Conservation (phyloP, 2,113 vertebrate genomes). For the Physeter macrocephalus region DNA sequence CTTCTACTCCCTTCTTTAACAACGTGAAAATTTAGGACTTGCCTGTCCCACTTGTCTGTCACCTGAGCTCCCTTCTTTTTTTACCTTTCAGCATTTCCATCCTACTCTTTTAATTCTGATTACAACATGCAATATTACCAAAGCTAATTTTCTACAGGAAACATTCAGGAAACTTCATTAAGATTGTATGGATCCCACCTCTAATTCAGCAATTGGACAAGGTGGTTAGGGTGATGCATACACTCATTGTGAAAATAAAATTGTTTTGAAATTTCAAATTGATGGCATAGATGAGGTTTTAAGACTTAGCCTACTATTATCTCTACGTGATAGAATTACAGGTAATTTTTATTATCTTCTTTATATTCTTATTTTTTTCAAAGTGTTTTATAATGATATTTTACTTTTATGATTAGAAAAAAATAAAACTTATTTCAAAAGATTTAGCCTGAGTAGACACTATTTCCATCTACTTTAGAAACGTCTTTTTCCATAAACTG, state of each 20-base stretch:
- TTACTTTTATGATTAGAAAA: neutral
- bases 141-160: neutral
- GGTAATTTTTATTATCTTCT: neutral
- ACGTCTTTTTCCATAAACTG: neutral
- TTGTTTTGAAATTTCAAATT: slow-evolving; percentile 10
- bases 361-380: neutral
- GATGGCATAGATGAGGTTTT: neutral
- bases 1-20: neutral
- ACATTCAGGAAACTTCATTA: neutral
- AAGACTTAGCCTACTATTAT: neutral
- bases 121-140: neutral
- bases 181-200: neutral
- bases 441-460: neutral
- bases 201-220: neutral
- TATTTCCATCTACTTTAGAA: neutral
- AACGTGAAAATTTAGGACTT: neutral
- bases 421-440: neutral
- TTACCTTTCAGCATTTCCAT: neutral
- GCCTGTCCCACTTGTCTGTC: neutral
- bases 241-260: neutral
- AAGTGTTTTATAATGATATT: neutral
- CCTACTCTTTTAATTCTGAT: neutral
- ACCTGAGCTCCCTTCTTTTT: neutral
- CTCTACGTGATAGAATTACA: neutral
- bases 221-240: neutral